phyloP scores from a whole-genome alignment of 2,797 vertebrate species.

The Hydrolagus colliei region DNA sequence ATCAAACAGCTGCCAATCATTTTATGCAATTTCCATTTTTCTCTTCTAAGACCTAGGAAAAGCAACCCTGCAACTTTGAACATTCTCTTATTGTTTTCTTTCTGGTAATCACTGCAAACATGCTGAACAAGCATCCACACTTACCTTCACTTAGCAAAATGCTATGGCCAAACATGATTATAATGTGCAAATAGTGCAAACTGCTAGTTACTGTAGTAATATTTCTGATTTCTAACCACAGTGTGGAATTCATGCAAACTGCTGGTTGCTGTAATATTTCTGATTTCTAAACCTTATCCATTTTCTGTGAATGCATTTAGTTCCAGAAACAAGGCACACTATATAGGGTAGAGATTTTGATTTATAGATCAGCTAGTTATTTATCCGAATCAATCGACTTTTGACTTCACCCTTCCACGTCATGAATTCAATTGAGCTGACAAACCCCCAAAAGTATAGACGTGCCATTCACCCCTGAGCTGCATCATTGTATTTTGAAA shows the following conservation, averaged over 20 bases:
- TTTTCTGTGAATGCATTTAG: not conserved
- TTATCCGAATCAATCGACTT: not conserved
- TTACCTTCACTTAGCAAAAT: not conserved
- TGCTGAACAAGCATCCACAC: not conserved
- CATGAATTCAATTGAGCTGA: not conserved
- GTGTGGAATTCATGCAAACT: too few species aligned
- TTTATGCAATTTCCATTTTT: not conserved
- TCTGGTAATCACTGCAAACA: not conserved
- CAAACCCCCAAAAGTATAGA: not conserved
- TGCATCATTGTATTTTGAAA: not conserved
- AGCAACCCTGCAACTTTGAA: not conserved
- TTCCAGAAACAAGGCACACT: not conserved
- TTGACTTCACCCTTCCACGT: not conserved
- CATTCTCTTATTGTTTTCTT: not conserved
- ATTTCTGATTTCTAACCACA: not conserved
- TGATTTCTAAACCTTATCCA: too few species aligned
- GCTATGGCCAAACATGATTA: not conserved
- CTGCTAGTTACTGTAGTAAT: not conserved
- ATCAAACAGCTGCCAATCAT: not conserved
- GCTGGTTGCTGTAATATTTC: too few species aligned
- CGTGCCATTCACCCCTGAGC: not conserved
- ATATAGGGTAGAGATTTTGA: not conserved
- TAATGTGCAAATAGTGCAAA: not conserved
- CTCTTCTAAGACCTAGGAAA: not conserved
- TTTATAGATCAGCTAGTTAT: constrained; percentile 10